Conservation (phyloP, 1,140 invertebrate genomes). For the Wasmannia auropunctata region DNA sequence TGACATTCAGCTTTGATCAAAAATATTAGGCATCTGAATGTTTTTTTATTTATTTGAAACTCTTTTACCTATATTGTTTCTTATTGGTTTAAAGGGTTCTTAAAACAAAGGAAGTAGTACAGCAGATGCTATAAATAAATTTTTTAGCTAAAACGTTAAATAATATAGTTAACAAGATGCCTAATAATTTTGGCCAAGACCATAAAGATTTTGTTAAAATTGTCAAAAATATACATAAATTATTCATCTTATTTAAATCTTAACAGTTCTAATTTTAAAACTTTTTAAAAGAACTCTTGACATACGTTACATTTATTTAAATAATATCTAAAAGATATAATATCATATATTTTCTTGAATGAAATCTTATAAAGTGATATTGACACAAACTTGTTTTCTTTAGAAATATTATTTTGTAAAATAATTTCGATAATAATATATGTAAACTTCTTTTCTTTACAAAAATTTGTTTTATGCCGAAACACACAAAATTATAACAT, state of each 20-base stretch:
- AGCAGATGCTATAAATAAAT: too few species aligned
- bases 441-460: not conserved
- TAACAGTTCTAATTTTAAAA: not conserved
- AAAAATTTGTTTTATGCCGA: not conserved
- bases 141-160: too few species aligned
- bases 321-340: not conserved
- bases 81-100: too few species aligned
- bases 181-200: too few species aligned
- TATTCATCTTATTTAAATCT: not conserved
- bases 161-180: too few species aligned
- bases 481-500: not conserved
- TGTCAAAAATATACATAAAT: not conserved
- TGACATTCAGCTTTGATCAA: too few species aligned
- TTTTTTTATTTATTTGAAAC: too few species aligned
- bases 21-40: too few species aligned
- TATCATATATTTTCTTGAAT: not conserved
- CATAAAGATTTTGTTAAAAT: not conserved
- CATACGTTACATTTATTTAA: not conserved
- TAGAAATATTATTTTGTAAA: not conserved
- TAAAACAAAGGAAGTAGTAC: too few species aligned
- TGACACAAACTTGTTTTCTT: not conserved
- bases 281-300: not conserved
- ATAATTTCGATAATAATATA: not conserved
- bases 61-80: too few species aligned
- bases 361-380: not conserved